Base-by-base conservation (phyloP, 2,113 vertebrate genomes). In the Helogale parvula region DNA sequence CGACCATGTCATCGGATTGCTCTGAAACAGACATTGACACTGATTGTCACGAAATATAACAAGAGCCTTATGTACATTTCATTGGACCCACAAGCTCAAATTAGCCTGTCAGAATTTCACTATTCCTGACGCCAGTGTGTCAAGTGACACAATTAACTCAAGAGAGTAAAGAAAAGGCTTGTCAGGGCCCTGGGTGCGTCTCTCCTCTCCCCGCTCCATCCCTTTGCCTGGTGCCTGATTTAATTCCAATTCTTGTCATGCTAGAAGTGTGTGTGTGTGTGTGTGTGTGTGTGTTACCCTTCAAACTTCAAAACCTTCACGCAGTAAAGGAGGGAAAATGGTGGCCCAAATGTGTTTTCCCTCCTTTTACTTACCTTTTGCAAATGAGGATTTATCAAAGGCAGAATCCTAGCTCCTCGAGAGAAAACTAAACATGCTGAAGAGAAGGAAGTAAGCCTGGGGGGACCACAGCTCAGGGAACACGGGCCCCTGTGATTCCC, bases 11-110 rank as follows among this genome's bases (percentile, higher is more conserved):
- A 97, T 91, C 41, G 93, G 74, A 94, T 92, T 93, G 90, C 98
- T 97, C 98, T 98, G 97, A 97, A 98, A 97, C 72, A 97, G 98
- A 97, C 98, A 98, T 98, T 98, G 98, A 98, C 98, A 98, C 98
- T 97, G 98, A 98, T 98, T 98, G 99, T 98, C 99, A 98, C 98
- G 98, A 98, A 98, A 98, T 98, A 93, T 98, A 98, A 98, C 98
- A 97, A 98, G 92, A 71, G 96, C 87, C 17, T 15, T 97, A 98
- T 96, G 97, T 87, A 97, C 97, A 91, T 98, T 97, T 98, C 98
- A 97, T 66, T 93, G 98, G 98, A 98, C 98, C 89, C 92, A 71
- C 92, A 98, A 97, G 98, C 98, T 98, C 96, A 98, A 98, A 99
- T 99, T 98, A 99, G 98, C 95, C 98, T 98, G 98, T 99, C 98